Percentiles rank a stretch among this genome's conserved stretches.
These are phyloP conservation scores for Enteromius mattozi DNA, from an alignment of 2,797 vertebrate genomes.

Conservation along the genomic window DNA sequence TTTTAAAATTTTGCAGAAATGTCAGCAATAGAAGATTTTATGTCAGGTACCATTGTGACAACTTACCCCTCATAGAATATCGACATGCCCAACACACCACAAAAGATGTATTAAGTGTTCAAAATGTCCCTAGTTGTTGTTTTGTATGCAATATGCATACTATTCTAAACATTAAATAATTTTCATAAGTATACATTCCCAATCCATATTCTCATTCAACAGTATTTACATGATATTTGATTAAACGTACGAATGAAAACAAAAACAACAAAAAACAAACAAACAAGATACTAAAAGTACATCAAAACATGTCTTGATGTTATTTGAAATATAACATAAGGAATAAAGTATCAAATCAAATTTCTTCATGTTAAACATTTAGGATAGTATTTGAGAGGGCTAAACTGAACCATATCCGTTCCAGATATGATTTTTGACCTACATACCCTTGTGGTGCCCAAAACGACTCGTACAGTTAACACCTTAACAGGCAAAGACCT, in stretches of 20 bases:
- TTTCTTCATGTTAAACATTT: neutral
- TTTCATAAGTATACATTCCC: neutral
- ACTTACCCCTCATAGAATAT: neutral
- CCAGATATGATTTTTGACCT: constrained; percentile 79
- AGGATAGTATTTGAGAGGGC: neutral
- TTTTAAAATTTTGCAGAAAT: neutral
- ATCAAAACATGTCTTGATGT: neutral
- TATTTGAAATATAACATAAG: neutral
- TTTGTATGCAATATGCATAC: neutral
- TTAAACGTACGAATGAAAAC: neutral
- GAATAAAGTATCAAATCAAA: neutral
- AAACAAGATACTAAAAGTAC: neutral
- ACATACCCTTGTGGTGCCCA: constrained; percentile 73
- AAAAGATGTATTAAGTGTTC: neutral
- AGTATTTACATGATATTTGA: neutral
- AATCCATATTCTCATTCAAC: neutral
- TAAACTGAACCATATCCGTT: neutral
- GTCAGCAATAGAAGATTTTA: neutral
- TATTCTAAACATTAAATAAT: neutral
- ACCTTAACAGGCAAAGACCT: constrained; percentile 64
- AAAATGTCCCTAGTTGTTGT: neutral
- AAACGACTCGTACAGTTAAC: constrained; percentile 72
- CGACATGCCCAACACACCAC: neutral
- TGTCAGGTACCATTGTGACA: neutral
- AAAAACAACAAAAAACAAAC: too few species aligned